A percentile compares a stretch with the other conserved stretches of the same genome.
These are phyloP conservation scores for Drosophila murphyi DNA, from an alignment of 1,140 invertebrate genomes.

Conservation along the genomic window DNA sequence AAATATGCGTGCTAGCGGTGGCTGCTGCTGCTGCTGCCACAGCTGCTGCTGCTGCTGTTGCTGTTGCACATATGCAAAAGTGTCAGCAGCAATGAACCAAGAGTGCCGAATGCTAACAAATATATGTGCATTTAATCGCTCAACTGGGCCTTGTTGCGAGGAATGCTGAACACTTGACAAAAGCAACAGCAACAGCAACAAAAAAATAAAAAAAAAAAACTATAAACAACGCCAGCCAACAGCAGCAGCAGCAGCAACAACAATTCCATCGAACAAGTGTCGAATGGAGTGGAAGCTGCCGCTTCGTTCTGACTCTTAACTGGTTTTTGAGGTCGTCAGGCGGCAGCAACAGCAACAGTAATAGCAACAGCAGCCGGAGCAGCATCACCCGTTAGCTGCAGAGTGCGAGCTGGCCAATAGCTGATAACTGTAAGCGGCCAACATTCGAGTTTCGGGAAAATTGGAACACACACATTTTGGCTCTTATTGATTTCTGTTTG, in stretches of 20 bases:
- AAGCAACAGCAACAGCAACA: slow-evolving; percentile 29
- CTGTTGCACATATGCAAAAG: slow-evolving; percentile 30
- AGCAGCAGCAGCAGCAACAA: slow-evolving; percentile 33
- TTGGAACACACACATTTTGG: slow-evolving; percentile 56
- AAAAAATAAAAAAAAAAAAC: slow-evolving; percentile 8
- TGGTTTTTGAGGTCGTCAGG: slow-evolving; percentile 63
- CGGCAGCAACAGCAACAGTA: slow-evolving; percentile 17
- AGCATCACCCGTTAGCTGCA: slow-evolving; percentile 42
- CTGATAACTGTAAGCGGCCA: slow-evolving; percentile 53
- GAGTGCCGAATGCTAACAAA: not conserved
- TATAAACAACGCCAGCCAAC: slow-evolving; percentile 16
- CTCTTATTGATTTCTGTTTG: slow-evolving; percentile 55
- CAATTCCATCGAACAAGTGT: slow-evolving; percentile 37
- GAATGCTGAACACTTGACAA: slow-evolving; percentile 60
- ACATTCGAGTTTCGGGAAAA: slow-evolving; percentile 51
- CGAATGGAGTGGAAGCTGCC: slow-evolving; percentile 14
- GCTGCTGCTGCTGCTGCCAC: slow-evolving; percentile 1
- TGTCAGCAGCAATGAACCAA: slow-evolving; percentile 9
- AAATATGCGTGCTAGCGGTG: slow-evolving; percentile 54
- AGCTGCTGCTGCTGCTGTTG: slow-evolving; percentile 4
- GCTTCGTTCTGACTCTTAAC: slow-evolving; percentile 41
- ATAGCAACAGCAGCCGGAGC: slow-evolving; percentile 16
- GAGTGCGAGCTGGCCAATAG: slow-evolving; percentile 16
- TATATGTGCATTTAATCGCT: slow-evolving; percentile 45
- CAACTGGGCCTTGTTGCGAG: slow-evolving; percentile 30